Evolutionary conservation across 1,140 invertebrate genomes (phyloP).

Genomic region (Zelostemma sp.): DNA sequence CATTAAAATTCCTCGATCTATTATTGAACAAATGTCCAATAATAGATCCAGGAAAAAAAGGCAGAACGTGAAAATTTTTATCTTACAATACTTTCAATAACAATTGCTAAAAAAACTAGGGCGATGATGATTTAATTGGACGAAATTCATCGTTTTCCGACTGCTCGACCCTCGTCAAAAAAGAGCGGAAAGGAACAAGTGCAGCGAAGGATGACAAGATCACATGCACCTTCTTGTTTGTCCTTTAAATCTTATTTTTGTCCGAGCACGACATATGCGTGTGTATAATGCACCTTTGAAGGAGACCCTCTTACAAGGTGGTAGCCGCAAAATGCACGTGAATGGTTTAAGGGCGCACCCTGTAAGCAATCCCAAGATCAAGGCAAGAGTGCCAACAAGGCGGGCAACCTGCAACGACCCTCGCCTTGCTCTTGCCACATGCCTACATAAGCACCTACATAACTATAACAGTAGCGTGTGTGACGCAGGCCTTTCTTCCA

Average conservation of each 20-base stretch:
- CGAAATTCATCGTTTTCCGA: too few relatives aligned
- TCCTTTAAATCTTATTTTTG: conserved; percentile 34
- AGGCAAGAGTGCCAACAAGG: conserved; percentile 24
- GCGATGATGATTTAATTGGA: too few relatives aligned
- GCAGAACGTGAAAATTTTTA: too few relatives aligned
- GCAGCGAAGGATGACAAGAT: neutral
- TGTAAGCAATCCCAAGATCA: conserved; percentile 31
- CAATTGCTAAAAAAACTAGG: too few relatives aligned
- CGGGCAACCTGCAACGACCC: conserved; percentile 26
- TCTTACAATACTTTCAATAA: too few relatives aligned
- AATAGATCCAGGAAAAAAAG: too few relatives aligned
- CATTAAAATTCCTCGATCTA: neutral
- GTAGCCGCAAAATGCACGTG: conserved; percentile 15
- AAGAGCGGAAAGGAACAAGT: conserved; percentile 35
- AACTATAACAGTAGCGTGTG: conserved; percentile 9
- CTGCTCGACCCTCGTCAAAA: neutral
- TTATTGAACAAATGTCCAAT: neutral
- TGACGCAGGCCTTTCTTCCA: conserved; percentile 24
- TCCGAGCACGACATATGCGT: conserved; percentile 10
- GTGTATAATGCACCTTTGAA: conserved; percentile 40
- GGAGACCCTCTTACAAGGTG: conserved; percentile 47
- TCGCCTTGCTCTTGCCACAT: conserved; percentile 11
- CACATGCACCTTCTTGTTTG: conserved; percentile 31
- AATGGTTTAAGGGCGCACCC: neutral
- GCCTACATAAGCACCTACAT: conserved; percentile 37